Percentiles rank a stretch among this genome's conserved stretches.
Evolutionary conservation across 2,888 invertebrate species (phyloP).

Genomic region (Trilocha varians): DNA sequence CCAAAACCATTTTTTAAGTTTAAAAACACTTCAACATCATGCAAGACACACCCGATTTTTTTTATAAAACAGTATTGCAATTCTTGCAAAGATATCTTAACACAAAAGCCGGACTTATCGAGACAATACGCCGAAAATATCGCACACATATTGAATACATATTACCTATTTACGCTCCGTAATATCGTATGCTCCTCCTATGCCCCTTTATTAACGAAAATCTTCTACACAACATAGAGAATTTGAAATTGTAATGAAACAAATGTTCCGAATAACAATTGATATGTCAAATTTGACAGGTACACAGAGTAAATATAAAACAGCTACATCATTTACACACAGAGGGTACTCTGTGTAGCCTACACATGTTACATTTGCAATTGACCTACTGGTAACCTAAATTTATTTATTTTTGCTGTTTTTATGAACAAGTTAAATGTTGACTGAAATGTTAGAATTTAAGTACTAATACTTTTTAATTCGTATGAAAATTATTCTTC

Average conservation of each 20-base stretch:
- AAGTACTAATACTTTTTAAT: too few relatives aligned
- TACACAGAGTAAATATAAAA: slow-evolving; percentile 11
- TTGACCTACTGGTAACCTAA: too few relatives aligned
- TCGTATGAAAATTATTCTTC: too few relatives aligned
- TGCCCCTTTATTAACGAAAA: slow-evolving; percentile 52
- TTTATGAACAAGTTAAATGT: too few relatives aligned
- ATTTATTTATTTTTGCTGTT: too few relatives aligned
- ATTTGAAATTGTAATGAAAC: slow-evolving; percentile 42
- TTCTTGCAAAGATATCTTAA: slow-evolving; percentile 5
- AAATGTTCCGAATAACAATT: slow-evolving; percentile 33
- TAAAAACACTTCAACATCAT: too few relatives aligned
- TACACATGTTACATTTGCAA: too few relatives aligned
- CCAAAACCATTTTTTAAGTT: too few relatives aligned
- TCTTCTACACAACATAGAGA: slow-evolving; percentile 31
- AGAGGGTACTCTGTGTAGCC: too few relatives aligned
- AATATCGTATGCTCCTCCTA: slow-evolving; percentile 46
- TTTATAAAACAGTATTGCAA: too few relatives aligned
- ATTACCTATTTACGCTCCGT: slow-evolving; percentile 23
- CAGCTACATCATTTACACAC: slow-evolving; percentile 10
- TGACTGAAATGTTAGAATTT: too few relatives aligned
- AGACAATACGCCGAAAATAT: slow-evolving; percentile 24
- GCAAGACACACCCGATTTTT: too few relatives aligned
- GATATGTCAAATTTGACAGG: slow-evolving; percentile 22
- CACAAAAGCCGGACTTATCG: slow-evolving; percentile 9
- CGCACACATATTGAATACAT: slow-evolving; percentile 22